These are phyloP conservation scores for Phalanger gymnotis DNA, from an alignment of 2,797 vertebrate genomes.

Conservation along the genomic window DNA sequence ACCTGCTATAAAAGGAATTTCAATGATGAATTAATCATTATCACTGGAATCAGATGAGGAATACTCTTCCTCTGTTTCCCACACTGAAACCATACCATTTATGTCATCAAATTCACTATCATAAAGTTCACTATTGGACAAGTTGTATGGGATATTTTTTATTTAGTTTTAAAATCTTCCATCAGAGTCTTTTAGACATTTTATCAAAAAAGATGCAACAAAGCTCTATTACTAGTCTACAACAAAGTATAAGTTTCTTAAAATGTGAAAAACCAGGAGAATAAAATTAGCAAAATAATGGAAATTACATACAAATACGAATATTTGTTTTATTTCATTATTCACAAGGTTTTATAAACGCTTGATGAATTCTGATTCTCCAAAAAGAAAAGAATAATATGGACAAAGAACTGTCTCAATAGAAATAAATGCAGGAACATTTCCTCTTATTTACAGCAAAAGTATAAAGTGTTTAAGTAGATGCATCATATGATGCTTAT, in stretches of 20 bases:
- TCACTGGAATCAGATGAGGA: background rate
- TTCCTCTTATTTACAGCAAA: background rate
- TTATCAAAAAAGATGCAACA: background rate
- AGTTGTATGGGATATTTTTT: too few relatives aligned
- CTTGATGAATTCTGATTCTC: background rate
- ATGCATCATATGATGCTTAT: background rate
- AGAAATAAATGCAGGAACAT: background rate
- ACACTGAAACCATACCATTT: background rate
- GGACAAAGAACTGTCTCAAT: background rate
- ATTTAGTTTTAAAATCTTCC: background rate
- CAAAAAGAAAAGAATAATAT: background rate
- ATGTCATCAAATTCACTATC: background rate
- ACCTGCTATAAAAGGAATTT: background rate
- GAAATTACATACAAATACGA: background rate
- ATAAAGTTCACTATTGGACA: too few relatives aligned
- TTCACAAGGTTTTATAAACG: background rate
- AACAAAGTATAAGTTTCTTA: background rate
- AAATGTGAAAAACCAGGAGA: background rate
- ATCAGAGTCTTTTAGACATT: background rate
- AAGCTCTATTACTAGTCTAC: background rate
- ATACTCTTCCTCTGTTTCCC: background rate
- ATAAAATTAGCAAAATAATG: background rate
- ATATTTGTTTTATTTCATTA: background rate
- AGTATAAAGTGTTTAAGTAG: background rate
- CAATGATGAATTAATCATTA: background rate